phyloP scores from a whole-genome alignment of 1,140 invertebrate genomes.

The Cataglyphis hispanica region DNA sequence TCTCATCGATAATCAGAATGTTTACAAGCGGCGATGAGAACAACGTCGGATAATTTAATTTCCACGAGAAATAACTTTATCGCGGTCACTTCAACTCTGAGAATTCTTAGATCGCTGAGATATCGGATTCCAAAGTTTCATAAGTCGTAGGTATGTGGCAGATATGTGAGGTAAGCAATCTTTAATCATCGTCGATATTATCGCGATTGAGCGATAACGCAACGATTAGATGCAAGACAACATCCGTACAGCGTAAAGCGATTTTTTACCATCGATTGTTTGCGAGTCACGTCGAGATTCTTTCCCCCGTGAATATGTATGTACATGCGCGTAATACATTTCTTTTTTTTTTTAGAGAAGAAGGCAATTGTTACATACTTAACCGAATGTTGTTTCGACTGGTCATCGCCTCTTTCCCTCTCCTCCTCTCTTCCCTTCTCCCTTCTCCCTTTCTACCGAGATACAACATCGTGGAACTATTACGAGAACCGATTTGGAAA shows the following conservation, averaged over 20 bases:
- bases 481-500: slow-evolving; percentile 59
- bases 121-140: background rate
- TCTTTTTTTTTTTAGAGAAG: background rate
- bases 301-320: background rate
- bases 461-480: slow-evolving; percentile 62
- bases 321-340: slow-evolving; percentile 14
- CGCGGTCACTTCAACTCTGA: slow-evolving; percentile 2
- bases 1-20: slow-evolving; percentile 16
- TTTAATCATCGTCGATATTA: slow-evolving; percentile 57
- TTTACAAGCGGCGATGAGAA: slow-evolving; percentile 47
- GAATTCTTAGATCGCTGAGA: slow-evolving; percentile 24
- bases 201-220: slow-evolving; percentile 32
- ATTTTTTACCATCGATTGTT: background rate
- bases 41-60: slow-evolving; percentile 50
- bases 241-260: background rate
- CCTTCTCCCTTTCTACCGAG: slow-evolving; percentile 21
- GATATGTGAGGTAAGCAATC: slow-evolving; percentile 47
- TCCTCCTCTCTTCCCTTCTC: background rate
- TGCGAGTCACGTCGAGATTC: background rate
- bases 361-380: slow-evolving; percentile 22
- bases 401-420: background rate
- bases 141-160: background rate
- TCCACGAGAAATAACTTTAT: slow-evolving; percentile 20
- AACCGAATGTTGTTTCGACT: slow-evolving; percentile 34
- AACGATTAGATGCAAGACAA: background rate